These are phyloP conservation scores for Malacoraja senta DNA, from an alignment of 2,797 vertebrate genomes.

Conservation along the genomic window DNA sequence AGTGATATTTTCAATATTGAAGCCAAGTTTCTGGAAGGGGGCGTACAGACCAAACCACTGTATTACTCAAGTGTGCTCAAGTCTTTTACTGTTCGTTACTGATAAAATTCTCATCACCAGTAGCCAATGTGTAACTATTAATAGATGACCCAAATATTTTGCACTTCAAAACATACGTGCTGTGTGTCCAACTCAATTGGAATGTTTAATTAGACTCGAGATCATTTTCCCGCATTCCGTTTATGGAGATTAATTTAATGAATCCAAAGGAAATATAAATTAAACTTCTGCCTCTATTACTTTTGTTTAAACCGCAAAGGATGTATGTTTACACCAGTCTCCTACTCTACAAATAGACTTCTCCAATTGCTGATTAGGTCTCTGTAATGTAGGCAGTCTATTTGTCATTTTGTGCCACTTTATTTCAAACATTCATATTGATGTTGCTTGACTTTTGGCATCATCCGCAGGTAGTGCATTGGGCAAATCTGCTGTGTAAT, in stretches of 20 bases:
- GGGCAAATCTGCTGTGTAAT: not conserved
- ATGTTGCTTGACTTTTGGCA: not conserved
- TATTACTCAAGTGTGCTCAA: not conserved
- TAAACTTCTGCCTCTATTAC: not conserved
- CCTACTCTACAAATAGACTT: no score
- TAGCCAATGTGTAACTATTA: not conserved
- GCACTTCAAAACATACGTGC: not conserved
- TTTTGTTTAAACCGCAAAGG: not conserved
- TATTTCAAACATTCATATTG: not conserved
- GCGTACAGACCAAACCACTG: not conserved
- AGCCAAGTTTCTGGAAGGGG: not conserved
- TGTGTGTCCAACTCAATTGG: not conserved
- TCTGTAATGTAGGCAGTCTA: not conserved
- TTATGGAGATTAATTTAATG: not conserved
- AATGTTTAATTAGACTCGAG: not conserved
- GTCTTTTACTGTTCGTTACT: not conserved
- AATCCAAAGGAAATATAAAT: not conserved
- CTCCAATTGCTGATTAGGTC: not conserved
- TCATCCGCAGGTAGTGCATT: not conserved
- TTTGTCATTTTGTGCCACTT: not conserved
- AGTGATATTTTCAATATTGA: not conserved
- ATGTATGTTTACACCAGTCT: not conserved
- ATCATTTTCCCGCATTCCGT: not conserved
- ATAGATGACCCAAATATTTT: not conserved
- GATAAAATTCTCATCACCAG: not conserved